These are phyloP conservation scores for Trichosurus vulpecula DNA, from an alignment of 2,797 vertebrate genomes.

Conservation along the genomic window DNA sequence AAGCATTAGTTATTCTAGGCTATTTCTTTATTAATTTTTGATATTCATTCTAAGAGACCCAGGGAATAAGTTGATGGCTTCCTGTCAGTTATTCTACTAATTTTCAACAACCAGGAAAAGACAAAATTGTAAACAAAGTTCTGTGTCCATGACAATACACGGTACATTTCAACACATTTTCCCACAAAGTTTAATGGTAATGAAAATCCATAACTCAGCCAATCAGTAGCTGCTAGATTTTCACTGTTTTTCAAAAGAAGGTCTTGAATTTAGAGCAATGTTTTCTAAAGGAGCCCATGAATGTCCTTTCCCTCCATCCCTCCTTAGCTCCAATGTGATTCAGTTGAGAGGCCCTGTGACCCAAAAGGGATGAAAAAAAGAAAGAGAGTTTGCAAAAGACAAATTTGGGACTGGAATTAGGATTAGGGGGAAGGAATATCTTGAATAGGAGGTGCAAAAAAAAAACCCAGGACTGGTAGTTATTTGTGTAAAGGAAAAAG, in stretches of 20 bases:
- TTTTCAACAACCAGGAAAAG: background rate
- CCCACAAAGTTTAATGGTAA: background rate
- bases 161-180: background rate
- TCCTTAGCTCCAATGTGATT: background rate
- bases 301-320: background rate
- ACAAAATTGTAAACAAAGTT: background rate
- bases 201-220: background rate
- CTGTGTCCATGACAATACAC: background rate
- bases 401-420: constrained; percentile 24
- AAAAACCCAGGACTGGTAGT: background rate
- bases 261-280: background rate
- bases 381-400: constrained; percentile 2
- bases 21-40: background rate
- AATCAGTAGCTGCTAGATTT: background rate
- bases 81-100: background rate
- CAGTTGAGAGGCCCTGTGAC: background rate
- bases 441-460: constrained; percentile 37
- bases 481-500: constrained; percentile 38
- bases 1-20: background rate
- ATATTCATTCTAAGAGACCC: background rate
- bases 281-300: background rate
- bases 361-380: background rate
- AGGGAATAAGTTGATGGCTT: background rate
- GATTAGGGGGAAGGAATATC: background rate
- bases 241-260: background rate